phyloP scores from a whole-genome alignment of 2,113 vertebrate genomes.

The Bettongia penicillata region DNA sequence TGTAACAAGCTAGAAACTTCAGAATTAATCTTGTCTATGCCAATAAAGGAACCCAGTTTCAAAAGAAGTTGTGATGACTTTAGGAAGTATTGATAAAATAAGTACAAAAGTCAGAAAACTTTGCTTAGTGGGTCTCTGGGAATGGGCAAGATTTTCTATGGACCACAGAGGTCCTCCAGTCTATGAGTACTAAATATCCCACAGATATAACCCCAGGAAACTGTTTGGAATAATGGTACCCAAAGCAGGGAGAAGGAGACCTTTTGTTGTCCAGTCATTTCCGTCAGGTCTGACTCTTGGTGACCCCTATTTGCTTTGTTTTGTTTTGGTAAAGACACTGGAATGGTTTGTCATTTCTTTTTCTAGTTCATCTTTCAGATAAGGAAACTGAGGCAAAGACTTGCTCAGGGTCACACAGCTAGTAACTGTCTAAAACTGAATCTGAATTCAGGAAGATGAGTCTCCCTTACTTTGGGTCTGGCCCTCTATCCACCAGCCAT shows the following conservation, averaged over 20 bases:
- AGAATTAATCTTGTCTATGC: constrained; percentile 69
- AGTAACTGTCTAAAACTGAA: not conserved
- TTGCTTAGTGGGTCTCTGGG: constrained; percentile 1
- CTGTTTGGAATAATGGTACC: not conserved
- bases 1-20: constrained; percentile 60
- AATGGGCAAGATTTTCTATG: constrained; percentile 5
- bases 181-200: constrained; percentile 13
- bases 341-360: not conserved
- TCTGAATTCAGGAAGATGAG: not conserved
- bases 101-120: constrained; percentile 2
- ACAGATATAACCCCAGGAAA: constrained; percentile 10
- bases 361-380: not conserved
- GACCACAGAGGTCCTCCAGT: constrained; percentile 26
- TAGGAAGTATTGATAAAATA: not conserved
- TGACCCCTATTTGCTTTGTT: not conserved
- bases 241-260: not conserved
- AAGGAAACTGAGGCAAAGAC: not conserved
- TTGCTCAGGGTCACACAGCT: not conserved
- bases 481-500: not conserved
- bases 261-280: not conserved
- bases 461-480: not conserved
- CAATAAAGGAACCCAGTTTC: constrained; percentile 56
- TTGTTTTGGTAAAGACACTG: not conserved
- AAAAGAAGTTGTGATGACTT: constrained; percentile 15
- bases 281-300: not conserved